Percentiles rank a stretch among this genome's conserved stretches.
These are phyloP conservation scores for Coelinius sp. DNA, from an alignment of 2,888 invertebrate genomes.

Conservation along the genomic window DNA sequence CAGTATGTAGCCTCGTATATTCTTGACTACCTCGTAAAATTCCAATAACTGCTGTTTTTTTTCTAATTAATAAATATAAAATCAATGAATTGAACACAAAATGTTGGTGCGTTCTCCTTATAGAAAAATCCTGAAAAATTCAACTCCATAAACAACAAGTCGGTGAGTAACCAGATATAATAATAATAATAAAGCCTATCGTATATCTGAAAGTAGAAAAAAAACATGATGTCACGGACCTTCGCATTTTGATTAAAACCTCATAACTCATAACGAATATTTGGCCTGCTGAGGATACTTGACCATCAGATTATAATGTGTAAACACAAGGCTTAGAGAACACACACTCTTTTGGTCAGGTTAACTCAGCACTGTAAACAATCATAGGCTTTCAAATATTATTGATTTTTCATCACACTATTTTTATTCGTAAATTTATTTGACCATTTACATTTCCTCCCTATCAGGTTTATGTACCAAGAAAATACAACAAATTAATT, in stretches of 20 bases:
- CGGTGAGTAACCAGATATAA: conserved; percentile 7
- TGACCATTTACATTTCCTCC: background rate
- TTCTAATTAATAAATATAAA: background rate
- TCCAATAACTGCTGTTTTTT: background rate
- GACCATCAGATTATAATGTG: conserved; percentile 4
- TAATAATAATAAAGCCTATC: background rate
- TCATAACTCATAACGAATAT: background rate
- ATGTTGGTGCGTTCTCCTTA: background rate
- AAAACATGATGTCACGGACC: conserved; percentile 16
- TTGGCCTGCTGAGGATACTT: background rate
- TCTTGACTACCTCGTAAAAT: no score
- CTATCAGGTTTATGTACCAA: background rate
- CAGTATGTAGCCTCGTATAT: no score
- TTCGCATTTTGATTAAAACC: conserved; percentile 14
- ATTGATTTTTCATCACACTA: background rate
- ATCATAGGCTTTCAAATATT: background rate
- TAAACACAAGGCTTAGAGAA: background rate
- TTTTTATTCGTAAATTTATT: background rate
- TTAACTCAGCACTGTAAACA: conserved; percentile 19
- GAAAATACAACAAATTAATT: background rate
- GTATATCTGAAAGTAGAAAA: background rate
- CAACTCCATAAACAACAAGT: background rate
- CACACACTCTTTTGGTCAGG: background rate
- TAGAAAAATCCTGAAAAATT: background rate
- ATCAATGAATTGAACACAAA: background rate